These are phyloP conservation scores for Phrynocephalus vlangalii DNA, from an alignment of 2,797 vertebrate species.

Conservation along the genomic window DNA sequence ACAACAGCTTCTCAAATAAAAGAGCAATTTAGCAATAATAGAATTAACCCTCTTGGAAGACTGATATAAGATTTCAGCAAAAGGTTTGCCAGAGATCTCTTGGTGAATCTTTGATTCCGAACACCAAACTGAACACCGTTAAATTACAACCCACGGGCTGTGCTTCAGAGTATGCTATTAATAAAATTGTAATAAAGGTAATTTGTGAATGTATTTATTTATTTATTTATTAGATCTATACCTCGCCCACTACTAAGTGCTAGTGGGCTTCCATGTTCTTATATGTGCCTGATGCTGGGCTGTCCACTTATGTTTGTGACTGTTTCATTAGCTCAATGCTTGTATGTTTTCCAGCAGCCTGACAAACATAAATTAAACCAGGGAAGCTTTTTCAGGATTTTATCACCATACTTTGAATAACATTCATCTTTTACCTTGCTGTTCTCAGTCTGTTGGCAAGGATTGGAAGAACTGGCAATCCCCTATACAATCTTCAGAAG, in stretches of 20 bases:
- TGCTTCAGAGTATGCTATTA: neutral
- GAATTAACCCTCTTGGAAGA: neutral
- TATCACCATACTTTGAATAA: neutral
- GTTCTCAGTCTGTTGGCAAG: neutral
- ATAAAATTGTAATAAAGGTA: neutral
- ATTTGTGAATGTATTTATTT: neutral
- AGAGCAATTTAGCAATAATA: neutral
- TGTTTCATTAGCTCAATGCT: neutral
- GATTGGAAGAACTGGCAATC: neutral
- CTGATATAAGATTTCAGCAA: constrained; percentile 1
- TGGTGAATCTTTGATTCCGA: neutral
- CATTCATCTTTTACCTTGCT: neutral
- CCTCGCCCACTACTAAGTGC: neutral
- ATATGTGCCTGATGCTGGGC: neutral
- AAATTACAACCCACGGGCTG: neutral
- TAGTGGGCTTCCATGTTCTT: neutral
- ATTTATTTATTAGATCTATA: neutral
- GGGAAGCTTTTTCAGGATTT: neutral
- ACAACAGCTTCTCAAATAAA: neutral
- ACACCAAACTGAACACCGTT: neutral
- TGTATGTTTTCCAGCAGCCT: neutral
- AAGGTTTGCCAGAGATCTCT: neutral
- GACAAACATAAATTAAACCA: neutral
- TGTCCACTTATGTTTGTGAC: neutral
- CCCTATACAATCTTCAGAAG: neutral